These are phyloP conservation scores for Apomyelois bistriatella DNA, from an alignment of 2,888 invertebrate species.

Conservation along the genomic window DNA sequence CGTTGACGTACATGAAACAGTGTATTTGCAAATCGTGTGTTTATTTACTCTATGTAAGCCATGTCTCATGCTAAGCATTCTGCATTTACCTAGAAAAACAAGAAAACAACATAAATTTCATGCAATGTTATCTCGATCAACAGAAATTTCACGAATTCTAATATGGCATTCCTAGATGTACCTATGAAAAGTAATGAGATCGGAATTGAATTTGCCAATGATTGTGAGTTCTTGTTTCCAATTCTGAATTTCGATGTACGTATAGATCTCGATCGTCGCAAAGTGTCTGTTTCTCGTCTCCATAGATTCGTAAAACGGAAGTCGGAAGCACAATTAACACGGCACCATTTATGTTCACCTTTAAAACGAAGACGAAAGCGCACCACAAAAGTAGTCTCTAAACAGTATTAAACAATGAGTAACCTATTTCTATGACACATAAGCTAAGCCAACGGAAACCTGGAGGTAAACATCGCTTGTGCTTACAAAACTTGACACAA, in stretches of 20 bases:
- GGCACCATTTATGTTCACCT: constrained; percentile 25
- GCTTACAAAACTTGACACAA: constrained; percentile 59
- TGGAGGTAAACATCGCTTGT: constrained; percentile 56
- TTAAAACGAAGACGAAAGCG: constrained; percentile 43
- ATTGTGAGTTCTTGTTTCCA: background rate
- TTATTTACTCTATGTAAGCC: constrained; percentile 65
- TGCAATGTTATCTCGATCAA: constrained; percentile 35
- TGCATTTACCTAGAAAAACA: constrained; percentile 63
- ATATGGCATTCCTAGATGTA: background rate
- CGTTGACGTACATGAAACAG: constrained; percentile 71
- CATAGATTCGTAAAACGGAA: constrained; percentile 19
- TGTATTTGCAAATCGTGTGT: constrained; percentile 52
- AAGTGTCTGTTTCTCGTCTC: constrained; percentile 10
- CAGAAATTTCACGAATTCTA: constrained; percentile 11
- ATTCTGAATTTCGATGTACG: background rate
- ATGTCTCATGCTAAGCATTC: constrained; percentile 65
- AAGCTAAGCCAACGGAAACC: constrained; percentile 65
- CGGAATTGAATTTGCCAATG: constrained; percentile 17
- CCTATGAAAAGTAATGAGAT: constrained; percentile 8
- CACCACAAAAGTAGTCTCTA: constrained; percentile 38
- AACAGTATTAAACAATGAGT: constrained; percentile 40
- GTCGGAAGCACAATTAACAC: constrained; percentile 22
- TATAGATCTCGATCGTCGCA: constrained; percentile 6
- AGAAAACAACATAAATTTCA: constrained; percentile 45
- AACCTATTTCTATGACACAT: constrained; percentile 46